Evolutionary conservation across 2,797 vertebrate genomes (phyloP).

Genomic region (Novumbra hubbsi): DNA sequence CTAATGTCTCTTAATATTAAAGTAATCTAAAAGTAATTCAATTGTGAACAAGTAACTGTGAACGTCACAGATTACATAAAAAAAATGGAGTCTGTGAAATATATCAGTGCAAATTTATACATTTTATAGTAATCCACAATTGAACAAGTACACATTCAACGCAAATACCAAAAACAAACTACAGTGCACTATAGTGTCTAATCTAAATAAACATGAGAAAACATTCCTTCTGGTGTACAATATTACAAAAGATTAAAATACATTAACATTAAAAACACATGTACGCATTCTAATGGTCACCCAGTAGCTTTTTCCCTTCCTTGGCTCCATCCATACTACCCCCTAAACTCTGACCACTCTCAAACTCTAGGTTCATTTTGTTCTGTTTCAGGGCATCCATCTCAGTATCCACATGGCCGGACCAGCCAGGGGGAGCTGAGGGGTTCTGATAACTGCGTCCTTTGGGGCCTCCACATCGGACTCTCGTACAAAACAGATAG

Average conservation of each 20-base stretch:
- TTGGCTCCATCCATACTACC: slow-evolving; percentile 37
- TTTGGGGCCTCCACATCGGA: slow-evolving; percentile 28
- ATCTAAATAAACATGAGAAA: slow-evolving; percentile 20
- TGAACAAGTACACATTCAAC: slow-evolving; percentile 13
- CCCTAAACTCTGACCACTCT: slow-evolving; percentile 33
- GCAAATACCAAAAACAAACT: slow-evolving; percentile 38
- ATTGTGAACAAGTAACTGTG: no score
- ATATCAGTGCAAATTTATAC: neutral
- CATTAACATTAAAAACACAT: neutral
- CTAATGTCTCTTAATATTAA: no score
- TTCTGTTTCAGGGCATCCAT: slow-evolving; percentile 50
- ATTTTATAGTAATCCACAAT: slow-evolving; percentile 14
- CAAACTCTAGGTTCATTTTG: slow-evolving; percentile 45
- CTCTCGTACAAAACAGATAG: slow-evolving; percentile 58
- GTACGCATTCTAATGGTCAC: neutral
- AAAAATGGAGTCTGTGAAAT: neutral
- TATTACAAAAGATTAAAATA: neutral
- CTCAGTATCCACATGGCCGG: slow-evolving; percentile 30
- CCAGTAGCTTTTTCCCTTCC: slow-evolving; percentile 37
- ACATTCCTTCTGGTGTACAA: neutral
- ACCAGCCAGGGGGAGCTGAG: slow-evolving; percentile 1
- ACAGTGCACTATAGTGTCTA: slow-evolving; percentile 21
- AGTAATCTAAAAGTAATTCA: no score
- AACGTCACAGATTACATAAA: no score
- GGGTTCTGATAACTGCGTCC: neutral